A percentile compares a stretch with the other conserved stretches of the same genome.
Conservation (phyloP, 1,140 invertebrate species). For the Acromyrmex charruanus region DNA sequence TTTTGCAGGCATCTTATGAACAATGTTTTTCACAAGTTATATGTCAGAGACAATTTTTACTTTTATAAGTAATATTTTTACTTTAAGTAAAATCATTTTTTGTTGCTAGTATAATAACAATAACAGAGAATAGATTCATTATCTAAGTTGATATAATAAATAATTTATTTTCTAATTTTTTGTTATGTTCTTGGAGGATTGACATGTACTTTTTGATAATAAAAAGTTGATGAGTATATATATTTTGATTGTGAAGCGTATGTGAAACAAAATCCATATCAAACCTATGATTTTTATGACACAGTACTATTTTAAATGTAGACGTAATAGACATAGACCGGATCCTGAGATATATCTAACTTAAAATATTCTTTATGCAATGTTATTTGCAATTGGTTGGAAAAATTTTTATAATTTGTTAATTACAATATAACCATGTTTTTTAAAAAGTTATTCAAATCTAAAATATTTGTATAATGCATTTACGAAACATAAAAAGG, state of each 20-base stretch:
- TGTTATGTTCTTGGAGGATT: not conserved
- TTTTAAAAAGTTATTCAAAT: not conserved
- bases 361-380: not conserved
- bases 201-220: not conserved
- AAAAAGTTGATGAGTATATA: not conserved
- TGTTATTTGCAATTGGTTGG: not conserved
- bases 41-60: not conserved
- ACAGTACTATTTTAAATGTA: not conserved
- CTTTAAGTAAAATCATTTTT: not conserved
- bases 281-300: not conserved
- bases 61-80: not conserved
- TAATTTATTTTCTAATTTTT: not conserved
- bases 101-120: not conserved
- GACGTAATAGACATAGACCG: not conserved
- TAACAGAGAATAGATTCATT: not conserved
- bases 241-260: not conserved
- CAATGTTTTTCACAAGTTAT: not conserved
- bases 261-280: not conserved
- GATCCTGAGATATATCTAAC: too few relatives aligned
- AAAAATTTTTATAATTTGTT: slow-evolving; percentile 7
- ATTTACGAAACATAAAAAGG: not conserved
- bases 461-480: not conserved
- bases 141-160: not conserved
- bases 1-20: not conserved
- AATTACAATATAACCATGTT: not conserved